These are phyloP conservation scores for Pardalotus punctatus DNA, from an alignment of 2,113 vertebrate genomes.

Conservation along the genomic window DNA sequence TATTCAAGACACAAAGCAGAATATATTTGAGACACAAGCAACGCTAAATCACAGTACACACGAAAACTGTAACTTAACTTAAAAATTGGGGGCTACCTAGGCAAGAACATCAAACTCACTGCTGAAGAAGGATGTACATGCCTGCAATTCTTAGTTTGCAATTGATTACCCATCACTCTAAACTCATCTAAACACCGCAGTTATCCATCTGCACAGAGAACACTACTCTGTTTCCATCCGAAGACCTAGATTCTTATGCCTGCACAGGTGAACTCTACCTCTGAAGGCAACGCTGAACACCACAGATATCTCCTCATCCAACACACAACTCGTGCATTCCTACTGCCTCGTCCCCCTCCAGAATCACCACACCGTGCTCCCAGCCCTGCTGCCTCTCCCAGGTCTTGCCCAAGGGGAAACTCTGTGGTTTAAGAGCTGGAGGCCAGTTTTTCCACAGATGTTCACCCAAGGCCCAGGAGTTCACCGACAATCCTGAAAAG, in stretches of 20 bases:
- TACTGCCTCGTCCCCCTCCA: neutral
- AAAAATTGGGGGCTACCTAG: neutral
- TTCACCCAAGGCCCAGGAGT: neutral
- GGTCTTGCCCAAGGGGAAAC: accelerated
- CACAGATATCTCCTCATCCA: neutral
- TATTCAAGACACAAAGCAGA: neutral
- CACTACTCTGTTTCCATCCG: neutral
- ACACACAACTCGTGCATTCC: accelerated
- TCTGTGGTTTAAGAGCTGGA: neutral
- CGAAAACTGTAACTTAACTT: neutral
- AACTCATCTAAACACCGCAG: neutral
- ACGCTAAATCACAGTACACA: accelerated
- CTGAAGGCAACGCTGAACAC: neutral
- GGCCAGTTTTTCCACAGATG: neutral
- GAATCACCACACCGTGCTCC: accelerated
- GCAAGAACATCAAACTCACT: accelerated
- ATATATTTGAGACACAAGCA: neutral
- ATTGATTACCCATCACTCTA: neutral
- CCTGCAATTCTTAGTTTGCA: neutral
- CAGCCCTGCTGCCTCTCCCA: neutral
- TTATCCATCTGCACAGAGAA: neutral
- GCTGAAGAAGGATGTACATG: neutral
- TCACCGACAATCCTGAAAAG: neutral
- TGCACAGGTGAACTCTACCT: neutral
- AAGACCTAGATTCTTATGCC: neutral